phyloP scores from a whole-genome alignment of 2,797 vertebrate genomes.

The Pseudotriccus pelzelni region DNA sequence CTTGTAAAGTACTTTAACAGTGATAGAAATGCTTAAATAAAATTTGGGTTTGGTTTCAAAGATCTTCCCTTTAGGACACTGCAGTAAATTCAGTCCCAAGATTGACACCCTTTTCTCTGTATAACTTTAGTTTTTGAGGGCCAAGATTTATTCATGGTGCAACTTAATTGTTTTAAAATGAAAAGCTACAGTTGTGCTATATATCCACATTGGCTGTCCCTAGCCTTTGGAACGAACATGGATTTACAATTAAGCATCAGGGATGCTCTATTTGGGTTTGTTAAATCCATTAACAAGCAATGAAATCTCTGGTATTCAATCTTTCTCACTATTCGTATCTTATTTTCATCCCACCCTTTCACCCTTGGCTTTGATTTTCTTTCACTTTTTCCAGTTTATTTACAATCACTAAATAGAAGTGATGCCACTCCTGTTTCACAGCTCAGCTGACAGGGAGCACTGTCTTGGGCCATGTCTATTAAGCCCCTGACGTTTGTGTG shows the following conservation, averaged over 20 bases:
- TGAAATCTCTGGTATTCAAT: background rate
- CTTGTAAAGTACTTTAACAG: constrained; percentile 33
- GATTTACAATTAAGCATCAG: constrained; percentile 44
- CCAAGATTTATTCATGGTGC: background rate
- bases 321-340: background rate
- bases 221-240: background rate
- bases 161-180: constrained; percentile 43
- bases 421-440: background rate
- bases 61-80: constrained; percentile 13
- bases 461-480: rapidly evolving
- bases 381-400: background rate
- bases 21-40: background rate
- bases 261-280: constrained; percentile 32
- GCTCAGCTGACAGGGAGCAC: background rate
- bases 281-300: constrained; percentile 49
- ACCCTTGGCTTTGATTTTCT: background rate
- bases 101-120: background rate
- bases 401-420: background rate
- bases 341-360: background rate
- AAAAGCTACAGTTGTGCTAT: background rate
- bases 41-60: constrained; percentile 4
- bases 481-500: background rate
- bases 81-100: background rate
- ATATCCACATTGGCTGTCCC: background rate
- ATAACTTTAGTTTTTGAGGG: constrained; percentile 4